A percentile compares a stretch with the other conserved stretches of the same genome.
Conservation (phyloP, 2,797 vertebrate species). For the Huso huso region DNA sequence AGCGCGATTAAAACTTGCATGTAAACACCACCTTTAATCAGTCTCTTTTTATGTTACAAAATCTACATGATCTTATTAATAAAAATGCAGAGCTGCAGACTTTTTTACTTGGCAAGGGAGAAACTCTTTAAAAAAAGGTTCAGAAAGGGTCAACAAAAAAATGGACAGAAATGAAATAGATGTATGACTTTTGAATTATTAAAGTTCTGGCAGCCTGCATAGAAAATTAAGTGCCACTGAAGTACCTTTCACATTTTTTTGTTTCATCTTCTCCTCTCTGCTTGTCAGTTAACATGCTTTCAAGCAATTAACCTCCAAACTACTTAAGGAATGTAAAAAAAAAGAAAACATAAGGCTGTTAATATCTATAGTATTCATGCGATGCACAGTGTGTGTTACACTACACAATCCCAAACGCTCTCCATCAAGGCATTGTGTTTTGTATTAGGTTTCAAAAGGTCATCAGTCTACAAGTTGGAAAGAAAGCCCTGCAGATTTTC, state of each 20-base stretch:
- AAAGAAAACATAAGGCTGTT: slow-evolving; percentile 1
- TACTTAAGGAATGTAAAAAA: not conserved
- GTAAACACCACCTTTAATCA: not conserved
- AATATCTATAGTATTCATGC: not conserved
- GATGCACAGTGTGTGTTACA: slow-evolving; percentile 15
- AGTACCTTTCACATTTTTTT: not conserved
- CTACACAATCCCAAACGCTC: not conserved
- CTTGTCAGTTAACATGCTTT: slow-evolving; percentile 1
- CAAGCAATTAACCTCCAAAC: not conserved
- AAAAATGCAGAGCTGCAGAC: not conserved
- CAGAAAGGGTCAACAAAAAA: slow-evolving; percentile 1
- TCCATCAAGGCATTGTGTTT: slow-evolving; percentile 19
- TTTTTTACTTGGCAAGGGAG: not conserved
- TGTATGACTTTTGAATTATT: slow-evolving; percentile 1
- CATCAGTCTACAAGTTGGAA: slow-evolving; percentile 28
- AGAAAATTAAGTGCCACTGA: not conserved
- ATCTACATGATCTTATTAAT: not conserved
- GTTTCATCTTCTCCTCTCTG: not conserved
- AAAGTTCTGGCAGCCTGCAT: not conserved
- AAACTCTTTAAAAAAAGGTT: not conserved
- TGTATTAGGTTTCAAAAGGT: slow-evolving; percentile 44
- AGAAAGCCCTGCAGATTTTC: slow-evolving; percentile 28
- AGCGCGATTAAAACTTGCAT: not conserved
- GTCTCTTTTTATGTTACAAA: not conserved
- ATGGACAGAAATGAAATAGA: slow-evolving; percentile 1